phyloP scores from a whole-genome alignment of 1,140 invertebrate species.

The Phthorimaea operculella region DNA sequence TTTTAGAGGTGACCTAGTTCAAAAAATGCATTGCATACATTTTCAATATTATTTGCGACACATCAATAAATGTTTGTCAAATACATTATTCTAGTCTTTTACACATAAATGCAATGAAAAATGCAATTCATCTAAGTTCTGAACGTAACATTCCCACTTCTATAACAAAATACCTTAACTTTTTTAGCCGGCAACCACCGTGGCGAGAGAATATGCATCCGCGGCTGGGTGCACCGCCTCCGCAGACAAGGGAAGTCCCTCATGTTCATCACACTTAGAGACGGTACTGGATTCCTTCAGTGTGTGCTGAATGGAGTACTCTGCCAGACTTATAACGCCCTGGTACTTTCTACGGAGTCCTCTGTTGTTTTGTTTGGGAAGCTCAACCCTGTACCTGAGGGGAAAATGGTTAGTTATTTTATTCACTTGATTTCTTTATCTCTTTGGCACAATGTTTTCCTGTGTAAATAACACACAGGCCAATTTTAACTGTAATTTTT shows the following conservation, averaged over 20 bases:
- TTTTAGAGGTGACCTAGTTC: too few species aligned
- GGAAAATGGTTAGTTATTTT: slow-evolving; percentile 79
- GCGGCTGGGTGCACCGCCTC: slow-evolving; percentile 95
- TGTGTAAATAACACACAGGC: too few species aligned
- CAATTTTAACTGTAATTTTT: too few species aligned
- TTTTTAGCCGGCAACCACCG: slow-evolving; percentile 69
- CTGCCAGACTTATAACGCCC: slow-evolving; percentile 94
- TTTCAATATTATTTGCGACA: too few species aligned
- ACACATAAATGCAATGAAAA: too few species aligned
- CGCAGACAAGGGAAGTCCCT: slow-evolving; percentile 92
- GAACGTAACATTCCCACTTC: neutral
- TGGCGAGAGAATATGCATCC: slow-evolving; percentile 82
- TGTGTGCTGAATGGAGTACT: slow-evolving; percentile 88
- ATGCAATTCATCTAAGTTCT: too few species aligned
- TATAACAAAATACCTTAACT: neutral
- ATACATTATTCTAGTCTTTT: too few species aligned
- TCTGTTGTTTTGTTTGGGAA: slow-evolving; percentile 88
- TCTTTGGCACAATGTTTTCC: too few species aligned
- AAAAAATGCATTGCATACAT: too few species aligned
- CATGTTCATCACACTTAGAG: slow-evolving; percentile 94
- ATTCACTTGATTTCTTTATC: too few species aligned
- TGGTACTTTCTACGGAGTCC: slow-evolving; percentile 92
- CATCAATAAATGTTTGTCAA: too few species aligned
- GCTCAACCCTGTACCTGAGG: slow-evolving; percentile 86
- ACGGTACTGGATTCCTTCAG: slow-evolving; percentile 97